Base-by-base conservation (phyloP, 2,113 vertebrate genomes). In the Echinops telfairi region DNA sequence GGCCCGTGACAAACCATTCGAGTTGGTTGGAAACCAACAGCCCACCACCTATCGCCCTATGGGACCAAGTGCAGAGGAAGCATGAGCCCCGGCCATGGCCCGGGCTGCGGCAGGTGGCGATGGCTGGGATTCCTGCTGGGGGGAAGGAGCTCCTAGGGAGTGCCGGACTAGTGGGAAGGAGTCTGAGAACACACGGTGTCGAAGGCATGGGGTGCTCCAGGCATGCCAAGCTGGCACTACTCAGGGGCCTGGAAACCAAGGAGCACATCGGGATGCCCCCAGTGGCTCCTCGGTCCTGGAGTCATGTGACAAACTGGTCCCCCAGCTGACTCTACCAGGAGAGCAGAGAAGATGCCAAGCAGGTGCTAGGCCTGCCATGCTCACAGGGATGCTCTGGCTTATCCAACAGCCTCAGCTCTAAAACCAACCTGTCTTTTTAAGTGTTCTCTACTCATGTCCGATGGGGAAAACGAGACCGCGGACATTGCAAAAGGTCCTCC, bases 1-100 rank as follows among this genome's bases (percentile, higher is more conserved):
- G 83, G 31, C 71, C 83, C 47, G 64, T 92, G 70, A 40, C 53
- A 68, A 93, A 66, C n/a, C 78, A 68, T 36, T 79, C n/a, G n/a
- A 25, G n/a, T n/a, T 70, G 31, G 31, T 70, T 70, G 70, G 70
- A 33, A 71, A 71, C n/a, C n/a, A 71, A 36, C 17, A 20, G 33
- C 70, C 33, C 33, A 36, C n/a, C 17, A 73, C n/a, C 19, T 4
- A 8, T 66, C 53, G 38, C 80, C 33, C 25, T 12, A 6, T 60
- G 73, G 68, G 80, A n/a, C 64, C 64, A 43, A 77, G 60, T 31
- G 81, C 80, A 70, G 8, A 47, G 85, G 70, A 57, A 75, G 60
- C 25, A 58, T 64, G 57, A 22, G 60, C 64, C 64, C 8, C 1
- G 6, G 88, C 58, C 58, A 15, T 1, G 12, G 58, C 19, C 77